Conservation (phyloP, 2,113 vertebrate species). For the Thoracochromis brauschi region DNA sequence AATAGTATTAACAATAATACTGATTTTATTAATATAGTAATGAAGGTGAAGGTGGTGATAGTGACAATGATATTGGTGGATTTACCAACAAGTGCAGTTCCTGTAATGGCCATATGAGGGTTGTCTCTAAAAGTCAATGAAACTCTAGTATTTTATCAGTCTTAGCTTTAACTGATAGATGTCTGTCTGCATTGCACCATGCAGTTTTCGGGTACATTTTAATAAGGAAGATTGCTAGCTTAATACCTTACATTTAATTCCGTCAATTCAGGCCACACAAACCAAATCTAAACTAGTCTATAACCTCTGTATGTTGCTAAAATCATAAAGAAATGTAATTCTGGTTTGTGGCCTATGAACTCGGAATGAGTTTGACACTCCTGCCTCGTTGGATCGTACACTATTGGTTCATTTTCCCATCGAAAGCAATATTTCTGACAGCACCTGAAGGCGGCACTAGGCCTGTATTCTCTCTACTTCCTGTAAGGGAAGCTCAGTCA, state of each 20-base stretch:
- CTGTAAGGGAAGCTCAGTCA: slow-evolving; percentile 43
- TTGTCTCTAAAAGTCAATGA: background rate
- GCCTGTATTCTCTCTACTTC: slow-evolving; percentile 37
- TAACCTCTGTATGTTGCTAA: background rate
- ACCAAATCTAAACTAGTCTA: background rate
- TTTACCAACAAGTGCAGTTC: background rate
- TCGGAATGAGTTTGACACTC: background rate
- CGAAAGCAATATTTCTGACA: background rate
- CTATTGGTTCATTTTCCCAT: background rate
- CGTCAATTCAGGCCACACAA: background rate
- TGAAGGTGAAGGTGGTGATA: background rate
- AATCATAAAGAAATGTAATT: background rate
- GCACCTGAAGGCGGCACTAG: slow-evolving; percentile 4
- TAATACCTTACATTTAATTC: background rate
- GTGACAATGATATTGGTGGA: background rate
- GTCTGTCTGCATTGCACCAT: background rate
- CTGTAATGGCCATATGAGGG: background rate
- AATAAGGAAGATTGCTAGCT: background rate
- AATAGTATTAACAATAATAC: background rate
- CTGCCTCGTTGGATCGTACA: background rate
- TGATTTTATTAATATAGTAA: background rate
- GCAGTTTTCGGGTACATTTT: fast-evolving
- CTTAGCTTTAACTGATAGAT: background rate
- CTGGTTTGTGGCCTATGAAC: background rate
- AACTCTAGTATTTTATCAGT: background rate